Evolutionary conservation across 2,888 invertebrate species (phyloP), one percentile per base, ranked within the genome.

Genomic region (Phasia obesa): DNA sequence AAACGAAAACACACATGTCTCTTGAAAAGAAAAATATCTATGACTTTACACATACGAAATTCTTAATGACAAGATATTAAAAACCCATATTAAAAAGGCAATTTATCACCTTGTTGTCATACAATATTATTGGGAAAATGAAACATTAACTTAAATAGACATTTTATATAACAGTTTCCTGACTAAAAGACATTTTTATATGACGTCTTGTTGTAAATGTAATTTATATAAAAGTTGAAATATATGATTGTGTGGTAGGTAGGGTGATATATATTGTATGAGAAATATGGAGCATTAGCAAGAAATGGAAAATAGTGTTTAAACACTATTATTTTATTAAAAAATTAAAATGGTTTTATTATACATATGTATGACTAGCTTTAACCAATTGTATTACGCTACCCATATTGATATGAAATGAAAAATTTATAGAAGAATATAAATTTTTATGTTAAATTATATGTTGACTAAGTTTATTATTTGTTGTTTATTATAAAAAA

Each of bases 41-140:
- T 13, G 38, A 38, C 2, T 38, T 38, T 38, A 38, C 13, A 38
- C 13, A 11, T 11, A 38, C 11, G 13, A 38, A 38, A 38, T 7
- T 38, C 38, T 38, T 38, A 38, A 38, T 38, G 38, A 38, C 7
- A 9, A 17, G 31, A 31, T n/a, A 70, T 47, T 21, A 49, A 75
- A 69, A 57, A 53, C 65, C 42, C 55, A 51, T 53, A 44, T 47
- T 13, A 19, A 51, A 49, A 23, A 23, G 59, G 11, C 31, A 60
- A 57, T 78, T 74, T 70, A 53, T 69, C 57, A 82, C 69, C 62
- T 77, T 70, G 81, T 74, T 82, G 77, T 76, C 81, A 73, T 6
- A 73, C 3, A 60, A 62, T 69, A 57, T 74, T 44, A 57, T 44
- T 57, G 49, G 47, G 25, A 19, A 23, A 15, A 38, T 62, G 7